A percentile compares a stretch with the other conserved stretches of the same genome.
Evolutionary conservation across 2,888 invertebrate genomes (phyloP).

Genomic region (Diabrotica balteata): DNA sequence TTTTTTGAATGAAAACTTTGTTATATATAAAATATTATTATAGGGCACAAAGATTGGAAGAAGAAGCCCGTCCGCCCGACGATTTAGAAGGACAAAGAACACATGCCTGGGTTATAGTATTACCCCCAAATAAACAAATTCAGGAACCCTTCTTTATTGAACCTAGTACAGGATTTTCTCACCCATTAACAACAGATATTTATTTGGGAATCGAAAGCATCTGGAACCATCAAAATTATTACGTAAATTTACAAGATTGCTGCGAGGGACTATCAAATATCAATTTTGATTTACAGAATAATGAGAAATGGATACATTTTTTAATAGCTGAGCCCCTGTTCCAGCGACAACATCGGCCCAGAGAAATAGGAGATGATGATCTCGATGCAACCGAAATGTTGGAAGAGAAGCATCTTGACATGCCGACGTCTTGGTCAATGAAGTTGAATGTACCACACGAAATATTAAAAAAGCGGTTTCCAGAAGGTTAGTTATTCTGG

Average conservation of each 20-base stretch:
- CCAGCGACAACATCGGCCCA: constrained; percentile 53
- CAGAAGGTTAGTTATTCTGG: constrained; percentile 63
- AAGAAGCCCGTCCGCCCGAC: constrained; percentile 72
- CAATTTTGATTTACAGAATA: constrained; percentile 69
- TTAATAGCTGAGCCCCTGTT: constrained; percentile 73
- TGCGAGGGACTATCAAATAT: constrained; percentile 62
- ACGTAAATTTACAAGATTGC: constrained; percentile 72
- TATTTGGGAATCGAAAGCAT: constrained; percentile 83
- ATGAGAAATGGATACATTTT: constrained; percentile 75
- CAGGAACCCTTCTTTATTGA: constrained; percentile 81
- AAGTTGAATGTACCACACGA: constrained; percentile 69
- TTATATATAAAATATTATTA: constrained; percentile 2
- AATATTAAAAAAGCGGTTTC: constrained; percentile 71
- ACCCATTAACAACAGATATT: constrained; percentile 65
- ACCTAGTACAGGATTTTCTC: constrained; percentile 77
- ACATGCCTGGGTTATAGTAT: constrained; percentile 85
- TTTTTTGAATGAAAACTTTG: neutral
- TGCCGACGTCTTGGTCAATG: constrained; percentile 78
- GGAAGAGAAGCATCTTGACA: constrained; percentile 76
- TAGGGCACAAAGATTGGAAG: constrained; percentile 60
- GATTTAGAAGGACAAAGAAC: constrained; percentile 72
- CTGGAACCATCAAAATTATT: constrained; percentile 89
- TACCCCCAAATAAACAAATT: constrained; percentile 67
- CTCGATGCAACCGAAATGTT: constrained; percentile 61
- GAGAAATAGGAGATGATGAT: constrained; percentile 63